Conservation (phyloP, 2,797 vertebrate species). For the Neosalanx taihuensis region DNA sequence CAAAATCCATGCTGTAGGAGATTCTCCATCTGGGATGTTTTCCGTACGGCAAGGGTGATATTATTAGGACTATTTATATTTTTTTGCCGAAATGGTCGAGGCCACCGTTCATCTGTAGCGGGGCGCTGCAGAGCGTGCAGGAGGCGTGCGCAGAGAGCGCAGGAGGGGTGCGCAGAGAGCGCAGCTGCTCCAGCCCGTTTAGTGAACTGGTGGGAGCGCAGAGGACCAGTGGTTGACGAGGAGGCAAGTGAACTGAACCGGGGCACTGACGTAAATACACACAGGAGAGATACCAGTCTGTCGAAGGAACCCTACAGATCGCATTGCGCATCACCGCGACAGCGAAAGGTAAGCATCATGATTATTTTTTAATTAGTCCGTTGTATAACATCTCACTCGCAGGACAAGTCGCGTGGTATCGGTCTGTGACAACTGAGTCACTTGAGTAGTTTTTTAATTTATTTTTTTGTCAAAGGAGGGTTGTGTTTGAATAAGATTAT, state of each 20-base stretch:
- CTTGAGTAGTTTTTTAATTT: neutral
- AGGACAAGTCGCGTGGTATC: neutral
- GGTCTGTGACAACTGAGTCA: neutral
- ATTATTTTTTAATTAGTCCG: neutral
- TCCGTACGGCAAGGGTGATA: slow-evolving; percentile 13
- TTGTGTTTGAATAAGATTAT: neutral
- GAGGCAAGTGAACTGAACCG: slow-evolving; percentile 50
- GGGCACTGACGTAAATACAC: slow-evolving; percentile 47
- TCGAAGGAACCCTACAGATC: slow-evolving; percentile 28
- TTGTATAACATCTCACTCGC: neutral
- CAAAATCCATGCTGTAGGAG: slow-evolving; percentile 28
- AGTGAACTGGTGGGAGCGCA: slow-evolving; percentile 49
- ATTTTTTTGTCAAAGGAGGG: neutral
- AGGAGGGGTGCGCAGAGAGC: slow-evolving; percentile 46
- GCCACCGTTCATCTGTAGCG: slow-evolving; percentile 54
- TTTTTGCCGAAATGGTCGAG: slow-evolving; percentile 9
- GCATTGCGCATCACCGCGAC: slow-evolving; percentile 26
- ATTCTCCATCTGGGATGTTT: slow-evolving; percentile 46
- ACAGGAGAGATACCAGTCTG: slow-evolving; percentile 28
- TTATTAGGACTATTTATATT: slow-evolving; percentile 25
- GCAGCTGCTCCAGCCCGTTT: slow-evolving; percentile 55
- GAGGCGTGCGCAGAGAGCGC: slow-evolving; percentile 44
- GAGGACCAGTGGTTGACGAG: slow-evolving; percentile 56
- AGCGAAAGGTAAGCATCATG: slow-evolving; percentile 42
- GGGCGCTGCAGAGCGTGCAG: slow-evolving; percentile 63